Conservation (phyloP, 2,797 vertebrate genomes). For the Babyrousa celebensis region DNA sequence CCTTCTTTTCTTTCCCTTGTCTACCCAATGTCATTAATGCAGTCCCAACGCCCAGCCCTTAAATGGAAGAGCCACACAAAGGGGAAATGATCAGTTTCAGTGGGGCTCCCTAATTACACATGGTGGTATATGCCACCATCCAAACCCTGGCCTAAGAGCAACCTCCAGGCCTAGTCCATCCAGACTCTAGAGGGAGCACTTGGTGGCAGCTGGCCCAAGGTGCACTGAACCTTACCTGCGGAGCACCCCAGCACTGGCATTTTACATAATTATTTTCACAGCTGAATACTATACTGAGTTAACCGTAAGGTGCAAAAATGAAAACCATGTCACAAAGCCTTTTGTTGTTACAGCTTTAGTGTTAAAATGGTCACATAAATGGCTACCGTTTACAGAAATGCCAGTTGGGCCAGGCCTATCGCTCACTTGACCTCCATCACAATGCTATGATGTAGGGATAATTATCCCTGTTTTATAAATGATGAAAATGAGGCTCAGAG, state of each 20-base stretch:
- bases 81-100: background rate
- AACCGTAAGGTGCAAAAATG: background rate
- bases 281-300: background rate
- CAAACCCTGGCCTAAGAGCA: background rate
- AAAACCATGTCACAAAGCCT: background rate
- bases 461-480: conserved; percentile 24
- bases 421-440: background rate
- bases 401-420: background rate
- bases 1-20: background rate
- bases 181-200: background rate
- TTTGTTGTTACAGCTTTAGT: background rate
- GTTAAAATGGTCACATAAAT: conserved; percentile 40
- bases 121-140: background rate
- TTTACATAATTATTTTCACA: conserved; percentile 29
- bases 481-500: conserved; percentile 21
- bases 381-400: background rate
- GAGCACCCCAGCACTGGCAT: background rate
- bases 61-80: conserved; percentile 12
- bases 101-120: background rate
- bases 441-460: background rate
- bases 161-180: background rate
- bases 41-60: background rate
- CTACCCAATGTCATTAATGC: background rate
- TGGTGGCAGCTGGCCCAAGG: background rate
- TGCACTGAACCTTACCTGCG: background rate